phyloP scores from a whole-genome alignment of 2,113 vertebrate genomes.

The Corapipo altera region DNA sequence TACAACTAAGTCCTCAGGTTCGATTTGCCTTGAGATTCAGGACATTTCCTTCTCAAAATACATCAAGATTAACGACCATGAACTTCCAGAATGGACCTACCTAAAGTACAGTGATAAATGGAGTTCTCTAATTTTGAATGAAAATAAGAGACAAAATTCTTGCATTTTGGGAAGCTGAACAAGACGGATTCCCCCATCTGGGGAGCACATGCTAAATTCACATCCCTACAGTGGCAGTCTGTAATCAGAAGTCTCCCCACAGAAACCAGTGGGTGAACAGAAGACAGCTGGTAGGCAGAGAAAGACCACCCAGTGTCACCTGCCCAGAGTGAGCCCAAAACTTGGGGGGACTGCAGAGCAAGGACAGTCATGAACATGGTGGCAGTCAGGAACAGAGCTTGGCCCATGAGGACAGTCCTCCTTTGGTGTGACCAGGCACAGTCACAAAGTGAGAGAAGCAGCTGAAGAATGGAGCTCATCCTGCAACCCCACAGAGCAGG shows the following conservation, averaged over 20 bases:
- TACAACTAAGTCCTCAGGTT: background rate
- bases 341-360: background rate
- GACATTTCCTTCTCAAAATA: background rate
- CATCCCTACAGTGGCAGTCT: background rate
- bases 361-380: background rate
- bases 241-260: background rate
- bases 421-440: background rate
- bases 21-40: background rate
- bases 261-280: background rate
- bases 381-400: background rate
- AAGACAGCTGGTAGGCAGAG: background rate
- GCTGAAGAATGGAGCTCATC: background rate
- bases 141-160: background rate
- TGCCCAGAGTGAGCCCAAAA: background rate
- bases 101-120: background rate
- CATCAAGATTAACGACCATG: background rate
- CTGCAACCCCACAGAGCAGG: too few species aligned
- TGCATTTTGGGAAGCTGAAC: background rate
- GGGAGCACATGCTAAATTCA: background rate
- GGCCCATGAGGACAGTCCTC: background rate
- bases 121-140: background rate
- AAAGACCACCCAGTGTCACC: background rate
- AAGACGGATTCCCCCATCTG: background rate
- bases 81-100: background rate
- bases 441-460: rapidly evolving